Evolutionary conservation across 2,797 vertebrate genomes (phyloP).

Genomic region (Lutjanus campechanus): DNA sequence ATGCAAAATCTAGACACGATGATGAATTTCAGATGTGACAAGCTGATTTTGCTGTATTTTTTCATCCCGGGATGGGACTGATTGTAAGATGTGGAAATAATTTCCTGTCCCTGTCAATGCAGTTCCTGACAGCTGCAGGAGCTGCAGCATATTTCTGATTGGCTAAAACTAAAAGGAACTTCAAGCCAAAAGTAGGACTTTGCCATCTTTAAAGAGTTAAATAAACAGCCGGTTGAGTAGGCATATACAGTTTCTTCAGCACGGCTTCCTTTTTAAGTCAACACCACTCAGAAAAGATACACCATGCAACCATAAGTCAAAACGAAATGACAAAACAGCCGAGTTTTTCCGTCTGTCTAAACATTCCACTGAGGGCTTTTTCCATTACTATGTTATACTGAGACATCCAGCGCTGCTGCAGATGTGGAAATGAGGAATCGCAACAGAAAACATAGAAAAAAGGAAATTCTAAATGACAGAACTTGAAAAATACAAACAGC

Average conservation of each 20-base stretch:
- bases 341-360: constrained; percentile 55
- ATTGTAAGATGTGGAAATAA: constrained; percentile 49
- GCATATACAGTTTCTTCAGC: constrained; percentile 58
- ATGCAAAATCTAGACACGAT: not conserved
- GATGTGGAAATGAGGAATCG: constrained; percentile 9
- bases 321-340: constrained; percentile 68
- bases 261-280: constrained; percentile 76
- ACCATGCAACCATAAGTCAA: constrained; percentile 67
- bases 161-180: constrained; percentile 45
- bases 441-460: not conserved
- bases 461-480: constrained; percentile 26
- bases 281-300: constrained; percentile 73
- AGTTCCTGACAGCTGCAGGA: constrained; percentile 42
- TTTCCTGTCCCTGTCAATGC: constrained; percentile 42
- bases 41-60: constrained; percentile 17
- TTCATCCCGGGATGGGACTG: constrained; percentile 14
- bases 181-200: constrained; percentile 50
- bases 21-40: constrained; percentile 32
- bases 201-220: constrained; percentile 63
- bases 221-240: constrained; percentile 67
- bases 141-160: constrained; percentile 32
- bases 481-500: constrained; percentile 43
- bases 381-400: constrained; percentile 40
- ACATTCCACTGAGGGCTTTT: constrained; percentile 66
- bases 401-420: constrained; percentile 32